Base-by-base conservation (phyloP, 2,113 vertebrate genomes). In the Tachycineta bicolor region DNA sequence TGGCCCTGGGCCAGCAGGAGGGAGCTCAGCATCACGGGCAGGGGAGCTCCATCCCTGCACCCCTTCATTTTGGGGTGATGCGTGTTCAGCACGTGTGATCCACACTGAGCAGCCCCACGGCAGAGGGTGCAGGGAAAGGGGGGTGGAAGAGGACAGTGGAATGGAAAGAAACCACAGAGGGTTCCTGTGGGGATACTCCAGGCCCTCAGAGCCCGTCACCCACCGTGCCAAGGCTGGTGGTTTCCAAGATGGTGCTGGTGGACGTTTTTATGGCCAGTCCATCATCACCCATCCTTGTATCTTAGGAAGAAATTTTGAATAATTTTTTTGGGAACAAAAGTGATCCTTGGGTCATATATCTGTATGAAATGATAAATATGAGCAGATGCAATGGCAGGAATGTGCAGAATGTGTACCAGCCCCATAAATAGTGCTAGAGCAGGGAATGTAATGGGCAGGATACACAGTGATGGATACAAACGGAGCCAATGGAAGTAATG, bases 381-480 rank as follows among this genome's bases (percentile, higher is more conserved):
- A 87, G 64, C 43, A 70, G 63, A 73, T 0, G 4, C 76, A 34
- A 46, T 24, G 78, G 84, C 82, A 88, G n/a, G 77, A 93, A 87
- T 0, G 43, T 25, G 20, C 25, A 49, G 84, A 85, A 83, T 2
- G 3, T 6, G 4, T 69, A 75, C 59, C 76, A 50, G 73, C 52
- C 43, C 84, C 91, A 82, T 95, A 90, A 96, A 95, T 68, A 94
- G 82, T 28, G 34, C 69, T 1, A 1, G 75, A 69, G 92, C 59
- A 58, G 77, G 80, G 55, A 21, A 56, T 55, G 80, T 67, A 90
- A 81, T 52, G 84, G 31, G 56, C 73, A 87, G 84, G 91, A 90
- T 87, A 25, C 28, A 46, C 75, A 75, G 49, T 69, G 95, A 92
- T 70, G 90, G 93, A 71, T 94, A 82, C 94, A 73, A 65, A 84